phyloP scores from a whole-genome alignment of 2,113 vertebrate genomes.

The Pterocles burchelli region DNA sequence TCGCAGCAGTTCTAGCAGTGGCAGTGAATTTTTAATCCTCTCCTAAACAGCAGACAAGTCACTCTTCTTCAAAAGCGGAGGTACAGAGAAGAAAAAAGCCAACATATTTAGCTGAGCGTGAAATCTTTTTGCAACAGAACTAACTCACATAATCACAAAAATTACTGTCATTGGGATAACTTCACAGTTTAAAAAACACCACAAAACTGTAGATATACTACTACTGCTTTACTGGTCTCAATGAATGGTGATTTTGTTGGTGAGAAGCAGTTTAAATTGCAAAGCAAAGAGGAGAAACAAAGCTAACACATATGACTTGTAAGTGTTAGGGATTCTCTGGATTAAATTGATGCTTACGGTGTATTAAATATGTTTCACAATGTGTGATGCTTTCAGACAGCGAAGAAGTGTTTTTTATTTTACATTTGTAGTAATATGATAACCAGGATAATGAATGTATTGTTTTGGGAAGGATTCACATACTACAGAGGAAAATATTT shows the following conservation, averaged over 20 bases:
- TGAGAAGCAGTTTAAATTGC: neutral
- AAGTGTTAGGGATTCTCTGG: neutral
- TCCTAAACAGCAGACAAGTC: constrained; percentile 8
- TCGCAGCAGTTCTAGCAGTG: constrained; percentile 26
- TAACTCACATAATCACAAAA: neutral
- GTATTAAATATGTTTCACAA: neutral
- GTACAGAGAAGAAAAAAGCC: neutral
- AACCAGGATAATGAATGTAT: neutral
- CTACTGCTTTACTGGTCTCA: neutral
- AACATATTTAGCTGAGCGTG: neutral
- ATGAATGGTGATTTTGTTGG: neutral
- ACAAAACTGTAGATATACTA: neutral
- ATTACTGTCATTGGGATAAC: neutral
- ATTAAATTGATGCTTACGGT: neutral
- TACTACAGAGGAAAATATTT: neutral
- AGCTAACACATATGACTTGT: neutral
- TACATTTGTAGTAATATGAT: neutral
- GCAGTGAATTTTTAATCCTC: constrained; percentile 44
- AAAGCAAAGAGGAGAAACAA: neutral
- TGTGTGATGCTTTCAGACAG: neutral
- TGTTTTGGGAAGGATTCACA: neutral
- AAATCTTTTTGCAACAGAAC: neutral
- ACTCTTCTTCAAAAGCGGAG: neutral
- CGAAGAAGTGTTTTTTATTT: neutral
- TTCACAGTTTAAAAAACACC: neutral